Evolutionary conservation across 2,888 invertebrate species (phyloP).

Genomic region (Metalampra italica): DNA sequence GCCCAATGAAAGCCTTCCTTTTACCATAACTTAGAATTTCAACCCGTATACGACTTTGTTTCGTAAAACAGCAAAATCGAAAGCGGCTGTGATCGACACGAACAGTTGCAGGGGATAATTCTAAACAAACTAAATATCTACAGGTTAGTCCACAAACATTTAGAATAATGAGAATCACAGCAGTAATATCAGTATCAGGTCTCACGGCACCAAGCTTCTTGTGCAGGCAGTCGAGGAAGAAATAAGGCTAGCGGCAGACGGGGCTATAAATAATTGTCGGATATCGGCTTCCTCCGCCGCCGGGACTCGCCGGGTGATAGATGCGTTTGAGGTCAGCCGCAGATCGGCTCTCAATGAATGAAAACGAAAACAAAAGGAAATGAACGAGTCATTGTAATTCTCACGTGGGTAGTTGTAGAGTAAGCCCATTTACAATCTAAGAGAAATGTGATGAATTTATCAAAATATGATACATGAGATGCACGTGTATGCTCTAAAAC

Average conservation of each 20-base stretch:
- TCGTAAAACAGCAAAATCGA: no score
- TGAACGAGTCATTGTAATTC: not conserved
- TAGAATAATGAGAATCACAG: not conserved
- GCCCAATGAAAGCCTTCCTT: no score
- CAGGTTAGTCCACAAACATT: no score
- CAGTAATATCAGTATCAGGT: not conserved
- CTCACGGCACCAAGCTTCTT: not conserved
- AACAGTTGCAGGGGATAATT: no score
- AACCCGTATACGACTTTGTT: no score
- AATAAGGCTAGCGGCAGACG: slow-evolving; percentile 36
- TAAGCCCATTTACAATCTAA: not conserved
- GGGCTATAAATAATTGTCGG: slow-evolving; percentile 47
- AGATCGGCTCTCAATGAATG: slow-evolving; percentile 4
- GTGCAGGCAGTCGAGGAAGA: not conserved
- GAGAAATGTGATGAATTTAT: no score
- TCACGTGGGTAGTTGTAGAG: not conserved
- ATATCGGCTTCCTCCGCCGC: slow-evolving; percentile 54
- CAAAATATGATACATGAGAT: no score
- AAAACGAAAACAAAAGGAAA: slow-evolving; percentile 5
- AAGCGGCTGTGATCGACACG: no score
- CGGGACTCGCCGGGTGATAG: slow-evolving; percentile 38
- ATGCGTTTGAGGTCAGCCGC: slow-evolving; percentile 25
- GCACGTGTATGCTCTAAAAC: no score
- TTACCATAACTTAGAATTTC: no score
- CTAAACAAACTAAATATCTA: no score